A percentile compares a stretch with the other conserved stretches of the same genome.
Evolutionary conservation across 2,797 vertebrate genomes (phyloP).

Genomic region (Muraenolepis orangiensis): DNA sequence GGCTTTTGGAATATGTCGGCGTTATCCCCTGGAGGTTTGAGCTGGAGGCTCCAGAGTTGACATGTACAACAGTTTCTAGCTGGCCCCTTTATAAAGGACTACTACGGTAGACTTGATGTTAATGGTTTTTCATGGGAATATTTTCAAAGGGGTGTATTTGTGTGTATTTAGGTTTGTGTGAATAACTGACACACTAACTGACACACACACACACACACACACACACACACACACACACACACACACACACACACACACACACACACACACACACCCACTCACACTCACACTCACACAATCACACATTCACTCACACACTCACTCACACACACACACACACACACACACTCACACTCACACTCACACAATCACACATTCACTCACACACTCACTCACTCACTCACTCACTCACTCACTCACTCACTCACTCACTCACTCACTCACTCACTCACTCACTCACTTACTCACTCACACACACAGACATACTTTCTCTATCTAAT

Average conservation of each 20-base stretch:
- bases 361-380: neutral
- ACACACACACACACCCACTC: too few species aligned
- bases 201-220: neutral
- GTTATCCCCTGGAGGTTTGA: conserved; percentile 53
- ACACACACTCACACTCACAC: neutral
- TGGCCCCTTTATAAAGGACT: neutral
- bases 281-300: too few species aligned
- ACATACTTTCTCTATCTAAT: neutral
- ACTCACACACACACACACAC: too few species aligned
- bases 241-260: too few species aligned
- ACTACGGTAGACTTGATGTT: neutral
- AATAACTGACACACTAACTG: neutral
- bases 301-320: too few species aligned
- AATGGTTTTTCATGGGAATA: neutral
- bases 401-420: too few species aligned
- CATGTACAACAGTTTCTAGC: neutral
- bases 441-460: too few species aligned
- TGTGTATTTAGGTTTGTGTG: neutral
- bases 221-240: neutral
- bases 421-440: too few species aligned
- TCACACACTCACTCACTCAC: too few species aligned
- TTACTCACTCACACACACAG: too few species aligned
- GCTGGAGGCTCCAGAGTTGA: neutral
- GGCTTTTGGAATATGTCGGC: conserved; percentile 64
- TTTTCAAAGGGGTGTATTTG: too few species aligned